phyloP scores from a whole-genome alignment of 2,113 vertebrate genomes.

The Apaloderma vittatum region DNA sequence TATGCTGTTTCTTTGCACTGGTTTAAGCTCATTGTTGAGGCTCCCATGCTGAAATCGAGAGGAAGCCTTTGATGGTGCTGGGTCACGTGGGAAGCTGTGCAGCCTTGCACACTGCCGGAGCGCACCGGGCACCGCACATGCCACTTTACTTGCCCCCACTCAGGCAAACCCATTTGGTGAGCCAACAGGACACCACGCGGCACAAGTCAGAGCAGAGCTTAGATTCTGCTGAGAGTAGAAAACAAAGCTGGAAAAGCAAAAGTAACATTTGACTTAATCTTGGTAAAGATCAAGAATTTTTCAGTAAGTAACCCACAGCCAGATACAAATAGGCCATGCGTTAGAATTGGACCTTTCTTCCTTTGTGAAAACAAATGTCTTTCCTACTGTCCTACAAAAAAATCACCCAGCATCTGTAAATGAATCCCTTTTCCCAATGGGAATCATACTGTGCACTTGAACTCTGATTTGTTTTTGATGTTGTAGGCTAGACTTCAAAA shows the following conservation, averaged over 20 bases:
- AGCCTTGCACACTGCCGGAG: accelerated
- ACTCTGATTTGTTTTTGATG: slow-evolving; percentile 65
- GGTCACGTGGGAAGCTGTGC: accelerated
- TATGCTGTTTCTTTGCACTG: not conserved
- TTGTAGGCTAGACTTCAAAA: slow-evolving; percentile 59
- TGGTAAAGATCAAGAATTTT: not conserved
- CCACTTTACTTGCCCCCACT: not conserved
- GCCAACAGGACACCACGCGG: accelerated
- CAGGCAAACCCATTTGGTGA: accelerated
- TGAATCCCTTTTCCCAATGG: slow-evolving; percentile 18
- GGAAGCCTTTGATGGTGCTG: not conserved
- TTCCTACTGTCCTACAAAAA: not conserved
- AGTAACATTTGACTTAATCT: not conserved
- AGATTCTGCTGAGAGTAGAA: not conserved
- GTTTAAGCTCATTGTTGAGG: not conserved
- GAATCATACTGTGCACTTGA: slow-evolving; percentile 42
- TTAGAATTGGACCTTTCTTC: not conserved
- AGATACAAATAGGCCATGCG: not conserved
- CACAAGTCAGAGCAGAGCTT: not conserved
- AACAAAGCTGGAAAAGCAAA: not conserved
- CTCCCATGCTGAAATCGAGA: not conserved
- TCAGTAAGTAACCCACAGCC: not conserved
- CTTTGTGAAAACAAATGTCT: not conserved
- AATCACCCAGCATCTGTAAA: slow-evolving; percentile 3
- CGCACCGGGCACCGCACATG: accelerated